A percentile compares a stretch with the other conserved stretches of the same genome.
Conservation (phyloP, 2,888 invertebrate genomes). For the Sycophila texana region DNA sequence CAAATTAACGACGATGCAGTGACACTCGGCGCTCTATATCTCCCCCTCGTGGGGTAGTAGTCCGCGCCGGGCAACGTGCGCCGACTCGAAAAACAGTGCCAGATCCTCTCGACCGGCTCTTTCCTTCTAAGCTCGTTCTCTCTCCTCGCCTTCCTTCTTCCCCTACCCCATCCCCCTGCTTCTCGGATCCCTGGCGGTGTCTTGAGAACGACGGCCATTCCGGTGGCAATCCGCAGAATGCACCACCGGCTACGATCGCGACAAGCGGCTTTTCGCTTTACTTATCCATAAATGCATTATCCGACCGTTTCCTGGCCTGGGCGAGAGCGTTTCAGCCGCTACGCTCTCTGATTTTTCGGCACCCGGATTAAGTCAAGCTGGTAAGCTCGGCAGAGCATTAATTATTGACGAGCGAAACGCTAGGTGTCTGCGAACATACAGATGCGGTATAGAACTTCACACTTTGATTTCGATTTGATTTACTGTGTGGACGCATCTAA, state of each 20-base stretch:
- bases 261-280: conserved; percentile 34
- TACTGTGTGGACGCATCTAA: too few relatives aligned
- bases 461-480: too few relatives aligned
- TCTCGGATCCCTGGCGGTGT: conserved; percentile 11
- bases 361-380: neutral
- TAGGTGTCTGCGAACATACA: too few relatives aligned
- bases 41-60: neutral
- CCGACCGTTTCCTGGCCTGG: neutral
- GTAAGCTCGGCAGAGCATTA: too few relatives aligned
- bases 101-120: neutral
- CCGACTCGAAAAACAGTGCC: conserved; percentile 43
- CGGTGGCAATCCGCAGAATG: conserved; percentile 53
- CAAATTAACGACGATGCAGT: conserved; percentile 56
- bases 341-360: neutral
- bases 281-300: conserved; percentile 48
- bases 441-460: too few relatives aligned
- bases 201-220: conserved; percentile 29
- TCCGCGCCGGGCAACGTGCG: conserved; percentile 40
- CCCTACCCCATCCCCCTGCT: neutral
- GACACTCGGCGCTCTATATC: conserved; percentile 45
- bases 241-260: conserved; percentile 2
- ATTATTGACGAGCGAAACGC: too few relatives aligned
- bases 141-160: conserved; percentile 29
- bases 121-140: conserved; percentile 3
- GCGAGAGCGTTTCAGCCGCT: neutral